Percentiles rank a stretch among this genome's conserved stretches.
Evolutionary conservation across 2,797 vertebrate species (phyloP).

Genomic region (Micrastur ruficollis): DNA sequence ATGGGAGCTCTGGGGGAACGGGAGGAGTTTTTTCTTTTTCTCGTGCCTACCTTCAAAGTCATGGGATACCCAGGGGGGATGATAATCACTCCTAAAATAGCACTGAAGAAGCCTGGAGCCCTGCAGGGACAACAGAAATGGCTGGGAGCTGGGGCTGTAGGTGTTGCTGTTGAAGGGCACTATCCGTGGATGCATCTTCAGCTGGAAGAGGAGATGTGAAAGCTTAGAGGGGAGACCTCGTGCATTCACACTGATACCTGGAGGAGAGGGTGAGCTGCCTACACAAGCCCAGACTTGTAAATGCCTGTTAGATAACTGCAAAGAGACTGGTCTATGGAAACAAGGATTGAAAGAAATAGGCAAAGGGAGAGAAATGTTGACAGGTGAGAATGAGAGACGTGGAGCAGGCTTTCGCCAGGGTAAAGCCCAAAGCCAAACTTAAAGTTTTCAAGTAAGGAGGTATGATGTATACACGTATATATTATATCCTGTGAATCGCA

Average conservation of each 20-base stretch:
- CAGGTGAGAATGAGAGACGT: not conserved
- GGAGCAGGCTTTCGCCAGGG: not conserved
- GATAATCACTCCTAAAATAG: not conserved
- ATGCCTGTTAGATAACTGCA: not conserved
- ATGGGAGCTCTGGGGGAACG: not conserved
- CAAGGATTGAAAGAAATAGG: not conserved
- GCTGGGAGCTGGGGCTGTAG: not conserved
- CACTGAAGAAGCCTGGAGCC: not conserved
- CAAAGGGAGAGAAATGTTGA: not conserved
- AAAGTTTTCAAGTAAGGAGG: not conserved
- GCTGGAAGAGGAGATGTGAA: not conserved
- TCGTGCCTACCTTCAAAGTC: constrained; percentile 3
- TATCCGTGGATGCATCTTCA: not conserved
- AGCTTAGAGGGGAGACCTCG: not conserved
- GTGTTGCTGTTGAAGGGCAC: not conserved
- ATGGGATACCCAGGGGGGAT: not conserved
- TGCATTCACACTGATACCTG: not conserved
- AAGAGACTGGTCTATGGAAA: not conserved
- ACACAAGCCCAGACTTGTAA: not conserved
- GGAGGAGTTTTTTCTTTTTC: not conserved
- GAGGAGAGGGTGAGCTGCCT: not conserved
- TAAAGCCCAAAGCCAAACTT: not conserved
- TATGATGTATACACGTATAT: no score
- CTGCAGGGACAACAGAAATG: not conserved
- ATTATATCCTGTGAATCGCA: not conserved